Base-by-base conservation (phyloP, 2,797 vertebrate genomes). In the Helicolenus hilgendorfi region DNA sequence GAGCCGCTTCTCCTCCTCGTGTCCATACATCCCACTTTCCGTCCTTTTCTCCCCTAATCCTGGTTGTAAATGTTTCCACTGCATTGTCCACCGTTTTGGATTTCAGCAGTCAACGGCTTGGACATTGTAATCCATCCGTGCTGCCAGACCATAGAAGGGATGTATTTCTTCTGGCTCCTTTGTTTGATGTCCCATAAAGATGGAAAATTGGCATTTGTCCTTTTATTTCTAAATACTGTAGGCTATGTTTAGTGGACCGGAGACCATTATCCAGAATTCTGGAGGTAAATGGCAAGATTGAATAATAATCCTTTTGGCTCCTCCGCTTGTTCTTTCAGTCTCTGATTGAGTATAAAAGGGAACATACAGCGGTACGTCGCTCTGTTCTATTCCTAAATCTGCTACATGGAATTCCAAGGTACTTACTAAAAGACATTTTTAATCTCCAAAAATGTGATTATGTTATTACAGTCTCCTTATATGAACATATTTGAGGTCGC, bases 281-380 rank as follows among this genome's bases (percentile, higher is more conserved):
- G 65, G 70, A 89, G 74, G 80, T 87, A 89, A 92, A 93, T 63
- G 59, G 82, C 31, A 71, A 71, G 76, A 91, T 73, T 92, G 89
- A 92, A 89, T 92, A 86, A 91, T 85, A 69, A 72, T 58, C 64
- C 78, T 68, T 75, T 85, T 87, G 85, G 86, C 89, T 85, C 9
- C 5, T 49, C 26, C 11, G 41, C 26, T 8, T 72, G 11, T 59
- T 78, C 11, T 82, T 74, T 82, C 58, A 68, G 38, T 91, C 63
- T 91, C 20, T 35, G 79, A 77, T 80, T 31, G 68, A 79, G 22
- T 77, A 65, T 73, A 33, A 76, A 70, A 77, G 41, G 58, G 27
- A 65, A 63, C 13, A 86, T 60, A 20, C 75, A 86, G 85, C 58
- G 11, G 2, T 53, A 3, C 18, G 4, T 67, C 67, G 78, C 73